These are phyloP conservation scores for Hesperia comma DNA, from an alignment of 2,888 invertebrate genomes.

Conservation along the genomic window DNA sequence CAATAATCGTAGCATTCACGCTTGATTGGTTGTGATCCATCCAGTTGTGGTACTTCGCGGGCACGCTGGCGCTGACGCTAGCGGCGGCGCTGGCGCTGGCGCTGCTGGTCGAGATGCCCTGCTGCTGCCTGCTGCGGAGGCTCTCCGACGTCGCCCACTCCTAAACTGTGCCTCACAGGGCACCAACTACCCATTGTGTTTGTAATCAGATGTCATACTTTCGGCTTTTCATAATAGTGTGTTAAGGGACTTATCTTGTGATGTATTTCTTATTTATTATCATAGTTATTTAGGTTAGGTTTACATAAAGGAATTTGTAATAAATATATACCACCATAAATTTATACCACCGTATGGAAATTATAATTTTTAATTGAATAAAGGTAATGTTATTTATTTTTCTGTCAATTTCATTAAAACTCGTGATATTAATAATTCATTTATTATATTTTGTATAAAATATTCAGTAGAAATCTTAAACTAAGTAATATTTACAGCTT, in stretches of 20 bases:
- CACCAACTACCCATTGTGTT: background rate
- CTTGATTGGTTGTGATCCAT: background rate
- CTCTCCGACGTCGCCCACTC: conserved; percentile 68
- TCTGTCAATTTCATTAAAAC: conserved; percentile 5
- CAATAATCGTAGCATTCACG: too few species aligned
- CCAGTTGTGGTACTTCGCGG: conserved; percentile 82
- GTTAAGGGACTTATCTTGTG: too few species aligned
- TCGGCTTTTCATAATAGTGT: too few species aligned
- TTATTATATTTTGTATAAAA: conserved; percentile 42
- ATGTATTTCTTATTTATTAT: too few species aligned
- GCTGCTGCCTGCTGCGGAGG: conserved; percentile 79
- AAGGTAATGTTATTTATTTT: background rate
- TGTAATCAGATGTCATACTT: too few species aligned
- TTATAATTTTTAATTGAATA: background rate
- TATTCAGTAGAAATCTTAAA: conserved; percentile 51
- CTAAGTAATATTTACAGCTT: conserved; percentile 68
- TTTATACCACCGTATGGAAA: background rate
- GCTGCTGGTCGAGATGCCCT: conserved; percentile 85
- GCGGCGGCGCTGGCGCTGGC: conserved; percentile 74
- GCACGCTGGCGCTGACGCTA: conserved; percentile 71
- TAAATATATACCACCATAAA: too few species aligned
- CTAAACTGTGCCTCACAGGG: conserved; percentile 2
- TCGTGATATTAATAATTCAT: conserved; percentile 8
- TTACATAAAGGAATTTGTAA: too few species aligned
- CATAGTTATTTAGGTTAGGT: too few species aligned